Evolutionary conservation across 35 echinoderm and acorn worm species (phyloP).

Genomic region (Diadema setosum): DNA sequence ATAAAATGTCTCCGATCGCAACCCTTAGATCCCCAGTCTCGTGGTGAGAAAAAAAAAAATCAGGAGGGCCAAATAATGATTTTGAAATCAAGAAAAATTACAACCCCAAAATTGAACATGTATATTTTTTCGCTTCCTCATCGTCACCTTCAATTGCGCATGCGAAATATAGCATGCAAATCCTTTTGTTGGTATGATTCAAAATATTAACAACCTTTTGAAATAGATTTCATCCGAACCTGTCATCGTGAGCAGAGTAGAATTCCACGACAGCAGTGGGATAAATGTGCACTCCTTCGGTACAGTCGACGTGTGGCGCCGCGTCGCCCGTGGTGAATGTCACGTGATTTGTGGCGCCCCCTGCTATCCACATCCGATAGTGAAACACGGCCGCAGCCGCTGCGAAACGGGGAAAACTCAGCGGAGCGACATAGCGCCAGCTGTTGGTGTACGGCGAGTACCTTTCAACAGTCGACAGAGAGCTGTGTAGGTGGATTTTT

Average conservation of each 20-base stretch:
- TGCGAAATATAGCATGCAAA: too few species aligned
- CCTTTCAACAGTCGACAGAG: background rate
- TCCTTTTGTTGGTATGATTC: too few species aligned
- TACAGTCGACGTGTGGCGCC: background rate
- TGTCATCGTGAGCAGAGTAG: background rate
- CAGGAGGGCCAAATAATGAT: too few species aligned
- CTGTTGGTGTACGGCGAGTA: slow-evolving; percentile 7
- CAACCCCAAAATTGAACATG: too few species aligned
- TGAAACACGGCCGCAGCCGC: background rate
- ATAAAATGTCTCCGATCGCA: too few species aligned
- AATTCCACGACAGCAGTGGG: background rate
- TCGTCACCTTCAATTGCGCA: too few species aligned
- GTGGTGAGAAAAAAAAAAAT: too few species aligned
- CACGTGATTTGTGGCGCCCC: background rate
- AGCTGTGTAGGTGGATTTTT: too few species aligned
- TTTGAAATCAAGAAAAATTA: too few species aligned
- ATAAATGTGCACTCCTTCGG: background rate
- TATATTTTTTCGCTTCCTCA: too few species aligned
- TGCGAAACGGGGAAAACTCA: background rate
- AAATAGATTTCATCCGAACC: background rate
- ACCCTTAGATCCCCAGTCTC: too few species aligned
- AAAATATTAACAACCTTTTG: too few species aligned
- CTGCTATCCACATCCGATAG: background rate
- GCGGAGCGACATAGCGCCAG: background rate
- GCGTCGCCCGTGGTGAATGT: background rate